Evolutionary conservation across 2,888 invertebrate genomes (phyloP).

Genomic region (Meiosimyza platycephala): DNA sequence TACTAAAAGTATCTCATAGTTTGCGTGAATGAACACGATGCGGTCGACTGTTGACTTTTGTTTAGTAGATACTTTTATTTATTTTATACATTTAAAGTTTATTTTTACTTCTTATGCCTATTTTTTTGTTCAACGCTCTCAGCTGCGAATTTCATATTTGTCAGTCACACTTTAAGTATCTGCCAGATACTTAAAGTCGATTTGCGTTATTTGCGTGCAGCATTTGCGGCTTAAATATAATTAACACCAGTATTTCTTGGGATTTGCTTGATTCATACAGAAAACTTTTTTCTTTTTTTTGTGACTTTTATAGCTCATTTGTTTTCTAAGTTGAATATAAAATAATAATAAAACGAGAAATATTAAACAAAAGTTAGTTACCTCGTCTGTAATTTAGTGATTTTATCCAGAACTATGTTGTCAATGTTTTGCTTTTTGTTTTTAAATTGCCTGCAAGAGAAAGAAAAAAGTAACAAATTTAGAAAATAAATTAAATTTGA

Average conservation of each 20-base stretch:
- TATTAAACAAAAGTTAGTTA: not conserved
- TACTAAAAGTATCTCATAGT: constrained; percentile 1
- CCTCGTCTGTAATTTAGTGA: not conserved
- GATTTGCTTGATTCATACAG: not conserved
- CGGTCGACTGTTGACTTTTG: constrained; percentile 32
- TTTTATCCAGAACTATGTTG: not conserved
- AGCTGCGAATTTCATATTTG: not conserved
- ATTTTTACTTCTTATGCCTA: constrained; percentile 14
- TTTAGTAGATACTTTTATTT: constrained; percentile 44
- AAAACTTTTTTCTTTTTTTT: not conserved
- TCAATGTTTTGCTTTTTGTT: not conserved
- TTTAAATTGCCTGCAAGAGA: constrained; percentile 22
- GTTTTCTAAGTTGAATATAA: constrained; percentile 5
- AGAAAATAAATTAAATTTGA: not conserved
- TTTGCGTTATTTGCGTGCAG: constrained; percentile 9
- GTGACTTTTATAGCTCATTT: not conserved
- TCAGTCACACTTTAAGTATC: constrained; percentile 51
- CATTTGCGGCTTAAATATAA: constrained; percentile 26
- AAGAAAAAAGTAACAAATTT: constrained; percentile 2
- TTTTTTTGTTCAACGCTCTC: no score
- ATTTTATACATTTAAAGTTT: not conserved
- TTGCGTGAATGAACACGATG: constrained; percentile 28
- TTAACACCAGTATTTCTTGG: constrained; percentile 28
- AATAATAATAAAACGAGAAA: not conserved
- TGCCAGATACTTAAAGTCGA: constrained; percentile 44